Conservation (phyloP, 2,888 invertebrate species). For the Cotesia congregata region DNA sequence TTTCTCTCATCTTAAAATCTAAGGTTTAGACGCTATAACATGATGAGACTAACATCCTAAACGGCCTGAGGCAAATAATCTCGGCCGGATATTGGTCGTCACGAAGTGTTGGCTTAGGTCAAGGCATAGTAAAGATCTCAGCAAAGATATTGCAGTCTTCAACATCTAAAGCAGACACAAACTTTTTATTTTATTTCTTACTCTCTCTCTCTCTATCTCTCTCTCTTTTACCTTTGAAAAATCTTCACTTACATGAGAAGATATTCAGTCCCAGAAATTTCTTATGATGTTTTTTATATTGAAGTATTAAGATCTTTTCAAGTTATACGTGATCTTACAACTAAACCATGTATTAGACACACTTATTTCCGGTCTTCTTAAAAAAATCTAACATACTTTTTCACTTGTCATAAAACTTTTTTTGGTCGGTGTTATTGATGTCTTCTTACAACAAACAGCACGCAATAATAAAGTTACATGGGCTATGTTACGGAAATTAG, state of each 20-base stretch:
- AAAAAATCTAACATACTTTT: conserved; percentile 14
- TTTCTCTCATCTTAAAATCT: conserved; percentile 5
- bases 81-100: conserved; percentile 58
- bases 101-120: conserved; percentile 62
- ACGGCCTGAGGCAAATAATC: conserved; percentile 53
- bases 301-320: conserved; percentile 19
- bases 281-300: not conserved
- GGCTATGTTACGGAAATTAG: not conserved
- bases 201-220: not conserved
- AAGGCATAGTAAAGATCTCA: conserved; percentile 42
- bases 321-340: conserved; percentile 59
- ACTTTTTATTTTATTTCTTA: not conserved
- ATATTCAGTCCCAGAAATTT: not conserved
- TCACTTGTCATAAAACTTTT: not conserved
- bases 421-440: not conserved
- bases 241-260: not conserved
- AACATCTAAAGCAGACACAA: not conserved
- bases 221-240: not conserved
- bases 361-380: conserved; percentile 48
- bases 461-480: too few species aligned
- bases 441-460: too few species aligned
- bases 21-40: not conserved
- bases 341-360: conserved; percentile 54
- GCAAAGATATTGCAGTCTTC: conserved; percentile 26
- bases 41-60: not conserved